Evolutionary conservation across 2,888 invertebrate species (phyloP).

Genomic region (Lithosia quadra): DNA sequence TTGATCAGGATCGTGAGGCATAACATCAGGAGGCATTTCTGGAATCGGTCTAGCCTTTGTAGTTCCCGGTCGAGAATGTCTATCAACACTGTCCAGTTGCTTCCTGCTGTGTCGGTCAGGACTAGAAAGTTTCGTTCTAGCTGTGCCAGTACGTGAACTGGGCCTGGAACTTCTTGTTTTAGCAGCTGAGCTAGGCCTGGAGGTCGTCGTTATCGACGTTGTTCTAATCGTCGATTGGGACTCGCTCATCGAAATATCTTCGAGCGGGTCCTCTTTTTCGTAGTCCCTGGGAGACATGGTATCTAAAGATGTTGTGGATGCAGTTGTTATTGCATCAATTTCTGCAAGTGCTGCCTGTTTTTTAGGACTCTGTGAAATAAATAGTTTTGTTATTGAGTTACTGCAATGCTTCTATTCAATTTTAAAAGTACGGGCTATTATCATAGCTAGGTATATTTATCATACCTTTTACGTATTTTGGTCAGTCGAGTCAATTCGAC

Average conservation of each 20-base stretch:
- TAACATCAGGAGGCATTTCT: slow-evolving; percentile 52
- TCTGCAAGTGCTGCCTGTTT: slow-evolving; percentile 55
- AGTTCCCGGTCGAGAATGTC: slow-evolving; percentile 59
- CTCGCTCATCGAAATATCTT: slow-evolving; percentile 35
- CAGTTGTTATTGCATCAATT: slow-evolving; percentile 40
- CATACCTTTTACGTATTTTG: no score
- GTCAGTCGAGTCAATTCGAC: no score
- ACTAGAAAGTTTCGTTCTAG: slow-evolving; percentile 53
- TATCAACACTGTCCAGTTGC: slow-evolving; percentile 53
- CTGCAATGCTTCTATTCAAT: no score
- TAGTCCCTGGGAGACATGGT: slow-evolving; percentile 59
- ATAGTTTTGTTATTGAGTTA: background rate
- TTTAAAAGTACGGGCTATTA: background rate
- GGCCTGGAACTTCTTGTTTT: slow-evolving; percentile 47
- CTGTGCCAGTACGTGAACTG: slow-evolving; percentile 51
- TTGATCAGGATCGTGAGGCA: slow-evolving; percentile 78
- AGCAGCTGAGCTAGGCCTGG: slow-evolving; percentile 41
- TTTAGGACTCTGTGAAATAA: slow-evolving; percentile 62
- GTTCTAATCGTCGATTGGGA: slow-evolving; percentile 16
- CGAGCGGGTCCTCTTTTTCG: slow-evolving; percentile 52
- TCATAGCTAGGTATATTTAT: background rate
- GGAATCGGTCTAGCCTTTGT: slow-evolving; percentile 77
- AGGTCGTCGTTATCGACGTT: slow-evolving; percentile 23
- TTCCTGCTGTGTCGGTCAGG: slow-evolving; percentile 61
- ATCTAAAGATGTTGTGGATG: slow-evolving; percentile 63